Conservation (phyloP, 2,888 invertebrate genomes). For the Pristionchus fissidentatus region DNA sequence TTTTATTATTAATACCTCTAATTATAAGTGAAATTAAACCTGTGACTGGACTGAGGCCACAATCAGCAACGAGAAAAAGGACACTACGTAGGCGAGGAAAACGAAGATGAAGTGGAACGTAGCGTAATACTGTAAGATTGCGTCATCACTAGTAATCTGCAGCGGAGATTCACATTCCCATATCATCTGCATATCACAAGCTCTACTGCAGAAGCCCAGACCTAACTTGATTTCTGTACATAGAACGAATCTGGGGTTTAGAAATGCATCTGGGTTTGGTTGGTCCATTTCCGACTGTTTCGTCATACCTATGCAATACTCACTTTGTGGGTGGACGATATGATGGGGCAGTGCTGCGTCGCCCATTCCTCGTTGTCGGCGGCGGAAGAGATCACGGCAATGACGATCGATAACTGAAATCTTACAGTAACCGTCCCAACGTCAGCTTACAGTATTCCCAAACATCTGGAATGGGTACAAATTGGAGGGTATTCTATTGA, state of each 20-base stretch:
- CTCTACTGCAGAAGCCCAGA: too few relatives aligned
- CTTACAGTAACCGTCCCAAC: neutral
- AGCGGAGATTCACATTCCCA: too few relatives aligned
- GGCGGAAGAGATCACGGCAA: neutral
- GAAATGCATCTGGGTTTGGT: neutral
- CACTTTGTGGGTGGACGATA: neutral
- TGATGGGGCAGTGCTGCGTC: conserved; percentile 40
- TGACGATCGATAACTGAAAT: neutral
- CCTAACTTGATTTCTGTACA: neutral
- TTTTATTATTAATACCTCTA: neutral
- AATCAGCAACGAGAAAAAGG: neutral
- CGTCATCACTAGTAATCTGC: neutral
- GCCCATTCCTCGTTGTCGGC: conserved; percentile 20
- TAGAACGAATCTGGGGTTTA: neutral
- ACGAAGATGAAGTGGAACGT: conserved; percentile 44
- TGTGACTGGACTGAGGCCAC: conserved; percentile 11
- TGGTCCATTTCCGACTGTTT: neutral
- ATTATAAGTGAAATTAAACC: too few relatives aligned
- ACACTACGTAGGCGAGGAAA: conserved; percentile 30
- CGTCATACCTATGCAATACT: neutral
- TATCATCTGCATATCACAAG: too few relatives aligned
- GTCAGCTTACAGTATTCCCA: neutral
- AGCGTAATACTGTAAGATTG: conserved; percentile 26
- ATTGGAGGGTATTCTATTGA: too few relatives aligned
- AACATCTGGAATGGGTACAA: too few relatives aligned